phyloP scores from a whole-genome alignment of 2,888 invertebrate genomes.

The Yponomeuta malinellus region DNA sequence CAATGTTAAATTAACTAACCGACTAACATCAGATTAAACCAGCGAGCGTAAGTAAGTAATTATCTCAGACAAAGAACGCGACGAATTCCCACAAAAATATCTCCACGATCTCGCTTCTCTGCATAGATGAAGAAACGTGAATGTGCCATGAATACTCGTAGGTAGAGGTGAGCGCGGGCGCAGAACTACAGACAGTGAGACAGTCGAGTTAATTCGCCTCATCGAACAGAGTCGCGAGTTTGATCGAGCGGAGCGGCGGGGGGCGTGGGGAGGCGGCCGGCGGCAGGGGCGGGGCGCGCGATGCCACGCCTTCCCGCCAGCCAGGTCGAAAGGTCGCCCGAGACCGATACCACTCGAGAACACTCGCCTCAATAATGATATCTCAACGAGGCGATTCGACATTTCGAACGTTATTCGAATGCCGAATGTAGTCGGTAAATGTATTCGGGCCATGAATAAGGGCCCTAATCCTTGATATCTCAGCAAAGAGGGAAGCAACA shows the following conservation, averaged over 20 bases:
- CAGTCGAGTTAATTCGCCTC: neutral
- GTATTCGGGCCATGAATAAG: too few relatives aligned
- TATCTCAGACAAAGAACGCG: conserved; percentile 1
- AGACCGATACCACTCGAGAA: conserved; percentile 26
- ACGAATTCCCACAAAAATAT: neutral
- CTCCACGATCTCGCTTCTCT: neutral
- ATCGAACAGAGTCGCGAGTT: conserved; percentile 27
- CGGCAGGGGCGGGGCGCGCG: conserved; percentile 56
- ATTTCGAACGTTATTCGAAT: neutral
- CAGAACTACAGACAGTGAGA: neutral
- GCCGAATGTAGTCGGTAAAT: neutral
- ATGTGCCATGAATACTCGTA: neutral
- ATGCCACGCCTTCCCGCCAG: conserved; percentile 63
- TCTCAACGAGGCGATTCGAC: neutral
- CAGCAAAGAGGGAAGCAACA: too few relatives aligned
- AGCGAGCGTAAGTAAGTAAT: neutral
- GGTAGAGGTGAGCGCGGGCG: neutral
- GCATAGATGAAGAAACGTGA: neutral
- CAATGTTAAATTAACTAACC: neutral
- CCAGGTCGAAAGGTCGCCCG: conserved; percentile 63
- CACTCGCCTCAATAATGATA: conserved; percentile 6
- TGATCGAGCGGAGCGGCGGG: conserved; percentile 31
- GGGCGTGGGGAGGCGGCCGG: conserved; percentile 45
- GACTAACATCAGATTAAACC: neutral
- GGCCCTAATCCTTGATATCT: too few relatives aligned